Conservation (phyloP, 2,888 invertebrate genomes). For the Romanomermis culicivorax region DNA sequence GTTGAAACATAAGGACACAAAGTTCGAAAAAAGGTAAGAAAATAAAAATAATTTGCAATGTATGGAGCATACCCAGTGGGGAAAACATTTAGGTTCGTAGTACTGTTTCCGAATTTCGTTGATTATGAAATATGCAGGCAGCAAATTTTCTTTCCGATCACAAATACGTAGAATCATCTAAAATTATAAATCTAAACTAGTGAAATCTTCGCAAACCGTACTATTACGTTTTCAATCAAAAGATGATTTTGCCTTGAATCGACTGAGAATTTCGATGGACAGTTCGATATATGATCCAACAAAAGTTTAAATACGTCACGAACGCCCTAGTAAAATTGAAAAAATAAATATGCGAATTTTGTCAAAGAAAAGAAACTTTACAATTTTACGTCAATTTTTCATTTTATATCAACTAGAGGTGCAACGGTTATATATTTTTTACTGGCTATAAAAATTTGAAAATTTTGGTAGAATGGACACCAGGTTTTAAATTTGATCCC, state of each 20-base stretch:
- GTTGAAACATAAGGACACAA: too few species aligned
- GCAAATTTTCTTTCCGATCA: constrained; percentile 66
- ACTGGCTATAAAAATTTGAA: too few species aligned
- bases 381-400: too few species aligned
- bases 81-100: constrained; percentile 55
- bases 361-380: too few species aligned
- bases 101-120: constrained; percentile 78
- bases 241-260: background rate
- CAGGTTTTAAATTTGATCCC: too few species aligned
- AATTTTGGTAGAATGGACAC: too few species aligned
- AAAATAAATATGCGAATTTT: background rate
- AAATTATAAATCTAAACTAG: constrained; percentile 1
- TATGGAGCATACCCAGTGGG: constrained; percentile 57
- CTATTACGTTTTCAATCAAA: background rate
- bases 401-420: too few species aligned
- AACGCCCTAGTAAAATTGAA: constrained; percentile 27
- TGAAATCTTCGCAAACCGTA: too few species aligned
- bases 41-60: too few species aligned
- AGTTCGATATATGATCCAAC: constrained; percentile 60
- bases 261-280: constrained; percentile 38
- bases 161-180: constrained; percentile 63
- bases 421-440: too few species aligned
- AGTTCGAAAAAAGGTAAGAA: too few species aligned
- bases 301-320: constrained; percentile 32
- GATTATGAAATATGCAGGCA: constrained; percentile 82